These are phyloP conservation scores for Odontocolon sp. DNA, from an alignment of 2,888 invertebrate genomes.

Conservation along the genomic window DNA sequence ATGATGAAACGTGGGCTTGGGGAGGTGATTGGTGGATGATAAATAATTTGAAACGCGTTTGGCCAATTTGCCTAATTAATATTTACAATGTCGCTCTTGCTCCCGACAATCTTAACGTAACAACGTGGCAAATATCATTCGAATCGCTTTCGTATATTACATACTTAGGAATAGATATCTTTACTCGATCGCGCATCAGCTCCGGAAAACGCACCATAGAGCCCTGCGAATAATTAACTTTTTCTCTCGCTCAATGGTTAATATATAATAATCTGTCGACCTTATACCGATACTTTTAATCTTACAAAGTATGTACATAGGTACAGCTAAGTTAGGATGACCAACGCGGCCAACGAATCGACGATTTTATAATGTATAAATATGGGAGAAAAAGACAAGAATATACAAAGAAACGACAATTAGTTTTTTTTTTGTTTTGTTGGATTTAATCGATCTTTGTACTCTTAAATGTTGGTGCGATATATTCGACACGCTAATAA, in stretches of 20 bases:
- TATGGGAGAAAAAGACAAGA: too few relatives aligned
- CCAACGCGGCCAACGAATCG: conserved; percentile 53
- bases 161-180: conserved; percentile 48
- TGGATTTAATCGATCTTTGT: conserved; percentile 52
- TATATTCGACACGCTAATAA: conserved; percentile 34
- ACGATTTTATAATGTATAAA: conserved; percentile 8
- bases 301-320: conserved; percentile 64
- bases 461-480: conserved; percentile 50
- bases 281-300: conserved; percentile 53
- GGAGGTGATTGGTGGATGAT: conserved; percentile 36
- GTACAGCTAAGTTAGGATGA: conserved; percentile 65
- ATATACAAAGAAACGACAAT: conserved; percentile 24
- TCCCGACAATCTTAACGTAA: conserved; percentile 58
- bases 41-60: conserved; percentile 52
- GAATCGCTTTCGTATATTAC: conserved; percentile 51
- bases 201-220: conserved; percentile 32
- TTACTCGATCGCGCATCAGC: conserved; percentile 28
- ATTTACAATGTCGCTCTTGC: conserved; percentile 60
- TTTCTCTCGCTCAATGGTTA: conserved; percentile 44
- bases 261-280: conserved; percentile 54
- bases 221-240: conserved; percentile 45
- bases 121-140: conserved; percentile 56
- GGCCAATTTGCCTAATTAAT: conserved; percentile 55
- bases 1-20: conserved; percentile 1
- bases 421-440: conserved; percentile 2